These are phyloP conservation scores for Oryzias curvinotus DNA, from an alignment of 2,113 vertebrate species.

Conservation along the genomic window DNA sequence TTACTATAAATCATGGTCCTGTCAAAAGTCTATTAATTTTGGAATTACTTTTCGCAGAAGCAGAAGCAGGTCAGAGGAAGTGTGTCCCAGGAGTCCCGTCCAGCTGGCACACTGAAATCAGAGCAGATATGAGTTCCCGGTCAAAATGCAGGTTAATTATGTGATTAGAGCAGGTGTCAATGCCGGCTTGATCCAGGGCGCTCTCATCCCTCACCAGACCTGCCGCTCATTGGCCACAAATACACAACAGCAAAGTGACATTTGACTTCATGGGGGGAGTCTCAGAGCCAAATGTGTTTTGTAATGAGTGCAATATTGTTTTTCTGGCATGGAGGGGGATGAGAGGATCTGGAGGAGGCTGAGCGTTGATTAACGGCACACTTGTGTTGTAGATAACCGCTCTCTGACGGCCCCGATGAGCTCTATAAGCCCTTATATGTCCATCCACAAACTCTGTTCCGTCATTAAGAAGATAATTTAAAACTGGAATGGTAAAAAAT, in stretches of 20 bases:
- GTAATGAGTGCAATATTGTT: conserved; percentile 24
- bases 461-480: too few species aligned
- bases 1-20: too few species aligned
- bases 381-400: conserved; percentile 56
- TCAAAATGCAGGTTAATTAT: conserved; percentile 72
- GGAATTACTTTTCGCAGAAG: conserved; percentile 3
- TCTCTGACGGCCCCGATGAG: conserved; percentile 35
- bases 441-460: conserved; percentile 39
- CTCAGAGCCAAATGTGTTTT: neutral
- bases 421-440: conserved; percentile 35
- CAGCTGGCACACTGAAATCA: conserved; percentile 23
- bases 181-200: conserved; percentile 11
- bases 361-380: conserved; percentile 58
- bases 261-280: neutral
- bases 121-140: conserved; percentile 50
- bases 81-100: conserved; percentile 19
- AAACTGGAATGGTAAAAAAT: too few species aligned
- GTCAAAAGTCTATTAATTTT: neutral
- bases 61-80: conserved; percentile 15
- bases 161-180: conserved; percentile 51
- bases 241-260: conserved; percentile 19
- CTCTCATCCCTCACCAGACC: neutral
- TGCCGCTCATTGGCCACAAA: conserved; percentile 20
- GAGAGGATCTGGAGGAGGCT: conserved; percentile 8
- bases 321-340: neutral